Base-by-base conservation (phyloP, 1,140 invertebrate genomes). In the Brachionus rubens region DNA sequence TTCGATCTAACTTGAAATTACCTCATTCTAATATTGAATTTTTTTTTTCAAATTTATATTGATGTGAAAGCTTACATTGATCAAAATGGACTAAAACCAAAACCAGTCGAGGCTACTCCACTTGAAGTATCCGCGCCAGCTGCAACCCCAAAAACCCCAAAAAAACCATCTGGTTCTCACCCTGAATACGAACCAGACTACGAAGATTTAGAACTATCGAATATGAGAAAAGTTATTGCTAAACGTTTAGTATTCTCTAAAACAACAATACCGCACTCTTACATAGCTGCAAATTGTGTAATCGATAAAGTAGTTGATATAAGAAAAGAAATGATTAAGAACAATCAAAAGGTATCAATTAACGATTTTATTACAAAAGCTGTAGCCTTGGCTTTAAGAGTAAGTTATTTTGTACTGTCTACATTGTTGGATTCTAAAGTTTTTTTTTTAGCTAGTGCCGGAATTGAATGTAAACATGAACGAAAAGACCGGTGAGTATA, bases 321-420 rank as follows among this genome's bases (percentile, higher is more conserved):
- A 46, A 90, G 95, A 78, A 84, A 87, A 78, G 85, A 89, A 77
- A 82, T 91, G 46, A 91, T 96, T 36, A 93, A 92, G 80, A 88
- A 93, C 21, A 90, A 90, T 65, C 80, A 86, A 16, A 94, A 96
- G 85, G 80, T 99, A 14, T 96, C 94, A 21, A 89, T 98, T 0
- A 99, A 98, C 82, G 96, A 99, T 84, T 97, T 99, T 80, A 91
- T 99, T 56, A 92, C 99, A 50, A 99, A 99, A 84, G 96, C 93
- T 1, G 59, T 65, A 47, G 52, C 75, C 14, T 9, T 36, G 5
- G 52, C 54, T 30, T 33, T 76, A 21, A 62, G 56, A 48, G 59
- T 65, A 65, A 62, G 3, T 50, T 50, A 50, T n/a, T 50, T n/a
- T n/a, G n/a, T n/a, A n/a, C n/a, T n/a, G n/a, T n/a, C n/a, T n/a